phyloP scores from a whole-genome alignment of 2,797 vertebrate species.

The Forpus xanthops region DNA sequence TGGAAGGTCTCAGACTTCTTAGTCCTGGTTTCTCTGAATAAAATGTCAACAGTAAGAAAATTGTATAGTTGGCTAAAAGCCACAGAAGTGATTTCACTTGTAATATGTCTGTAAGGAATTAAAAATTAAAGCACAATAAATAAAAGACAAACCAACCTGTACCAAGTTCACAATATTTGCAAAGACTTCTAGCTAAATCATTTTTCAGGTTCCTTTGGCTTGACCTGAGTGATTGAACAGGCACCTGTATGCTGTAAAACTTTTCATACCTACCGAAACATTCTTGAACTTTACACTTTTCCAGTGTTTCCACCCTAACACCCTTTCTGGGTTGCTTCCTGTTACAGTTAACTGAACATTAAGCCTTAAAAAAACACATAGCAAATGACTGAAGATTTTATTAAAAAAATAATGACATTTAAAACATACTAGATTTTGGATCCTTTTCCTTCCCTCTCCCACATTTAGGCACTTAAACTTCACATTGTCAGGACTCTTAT shows the following conservation, averaged over 20 bases:
- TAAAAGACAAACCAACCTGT: not conserved
- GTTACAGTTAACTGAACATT: not conserved
- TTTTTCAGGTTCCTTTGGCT: not conserved
- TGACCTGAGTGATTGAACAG: not conserved
- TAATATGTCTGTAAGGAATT: not conserved
- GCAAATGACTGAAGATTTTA: not conserved
- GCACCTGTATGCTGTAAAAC: not conserved
- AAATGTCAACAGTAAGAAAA: not conserved
- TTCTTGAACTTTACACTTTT: not conserved
- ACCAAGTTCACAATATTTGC: not conserved
- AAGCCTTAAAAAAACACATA: not conserved
- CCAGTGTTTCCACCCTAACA: not conserved
- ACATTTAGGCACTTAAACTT: not conserved
- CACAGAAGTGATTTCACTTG: not conserved
- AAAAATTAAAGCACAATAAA: not conserved
- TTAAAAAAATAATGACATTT: not conserved
- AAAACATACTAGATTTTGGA: not conserved
- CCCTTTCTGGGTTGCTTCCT: not conserved
- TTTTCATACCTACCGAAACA: not conserved
- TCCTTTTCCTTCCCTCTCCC: not conserved
- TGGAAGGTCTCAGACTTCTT: not conserved
- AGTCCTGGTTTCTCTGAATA: not conserved
- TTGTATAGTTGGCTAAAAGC: not conserved
- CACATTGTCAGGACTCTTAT: not conserved
- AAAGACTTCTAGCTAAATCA: not conserved